These are phyloP conservation scores for Agelastica alni DNA, from an alignment of 2,888 invertebrate genomes.

Conservation along the genomic window DNA sequence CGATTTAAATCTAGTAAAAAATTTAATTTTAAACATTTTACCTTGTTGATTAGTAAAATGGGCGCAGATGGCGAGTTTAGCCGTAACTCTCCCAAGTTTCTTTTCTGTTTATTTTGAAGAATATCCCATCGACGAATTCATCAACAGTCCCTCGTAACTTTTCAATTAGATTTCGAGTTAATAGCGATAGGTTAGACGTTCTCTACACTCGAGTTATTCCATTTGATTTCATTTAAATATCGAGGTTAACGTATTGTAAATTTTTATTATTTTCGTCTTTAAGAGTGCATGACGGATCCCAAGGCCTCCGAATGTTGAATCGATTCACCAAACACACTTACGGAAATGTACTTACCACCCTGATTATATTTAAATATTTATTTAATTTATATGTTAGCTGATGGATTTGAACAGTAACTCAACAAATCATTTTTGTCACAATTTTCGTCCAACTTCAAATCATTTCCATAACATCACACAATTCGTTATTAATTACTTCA, in stretches of 20 bases:
- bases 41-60: no score
- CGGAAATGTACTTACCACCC: no score
- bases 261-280: conserved; percentile 32
- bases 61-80: background rate
- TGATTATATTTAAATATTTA: no score
- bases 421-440: no score
- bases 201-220: conserved; percentile 15
- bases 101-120: background rate
- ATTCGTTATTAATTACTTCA: no score
- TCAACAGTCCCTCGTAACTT: background rate
- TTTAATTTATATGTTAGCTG: no score
- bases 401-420: no score
- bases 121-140: background rate
- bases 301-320: conserved; percentile 27
- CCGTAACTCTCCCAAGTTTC: background rate
- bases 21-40: no score
- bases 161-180: conserved; percentile 9
- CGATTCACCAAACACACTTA: background rate
- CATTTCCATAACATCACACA: no score
- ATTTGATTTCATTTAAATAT: conserved; percentile 26
- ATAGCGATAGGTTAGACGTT: conserved; percentile 8
- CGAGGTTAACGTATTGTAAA: conserved; percentile 32
- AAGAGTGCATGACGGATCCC: conserved; percentile 34
- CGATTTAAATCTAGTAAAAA: no score
- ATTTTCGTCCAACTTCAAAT: no score